phyloP scores from a whole-genome alignment of 2,113 vertebrate genomes.

The Chitala chitala region DNA sequence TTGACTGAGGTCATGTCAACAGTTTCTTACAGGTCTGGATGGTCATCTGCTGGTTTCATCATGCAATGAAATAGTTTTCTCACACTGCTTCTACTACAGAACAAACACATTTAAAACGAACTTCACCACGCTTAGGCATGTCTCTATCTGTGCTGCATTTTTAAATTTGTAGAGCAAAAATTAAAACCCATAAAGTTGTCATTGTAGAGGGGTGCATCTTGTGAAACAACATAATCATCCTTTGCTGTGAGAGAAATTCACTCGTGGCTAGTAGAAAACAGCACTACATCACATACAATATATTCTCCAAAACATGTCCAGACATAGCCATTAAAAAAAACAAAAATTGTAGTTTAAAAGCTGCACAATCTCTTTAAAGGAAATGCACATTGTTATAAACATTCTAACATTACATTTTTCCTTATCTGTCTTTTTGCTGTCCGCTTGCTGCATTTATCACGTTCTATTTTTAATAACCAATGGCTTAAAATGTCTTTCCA shows the following conservation, averaged over 20 bases:
- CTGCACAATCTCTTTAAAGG: too few species aligned
- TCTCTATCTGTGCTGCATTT: not conserved
- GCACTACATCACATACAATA: too few species aligned
- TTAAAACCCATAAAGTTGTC: not conserved
- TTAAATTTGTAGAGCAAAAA: not conserved
- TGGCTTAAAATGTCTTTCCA: not conserved
- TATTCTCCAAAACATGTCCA: too few species aligned
- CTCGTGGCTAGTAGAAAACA: too few species aligned
- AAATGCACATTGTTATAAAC: too few species aligned
- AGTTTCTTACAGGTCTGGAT: not conserved
- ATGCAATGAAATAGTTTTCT: not conserved
- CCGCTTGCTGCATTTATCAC: not conserved
- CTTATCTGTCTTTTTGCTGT: not conserved
- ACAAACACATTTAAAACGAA: too few species aligned
- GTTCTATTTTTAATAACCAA: slow-evolving; percentile 5
- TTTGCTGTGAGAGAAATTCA: too few species aligned
- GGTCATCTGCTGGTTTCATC: not conserved
- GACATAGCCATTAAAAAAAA: too few species aligned
- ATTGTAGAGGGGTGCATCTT: too few species aligned
- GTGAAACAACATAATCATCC: too few species aligned
- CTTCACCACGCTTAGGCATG: too few species aligned
- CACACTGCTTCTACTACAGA: not conserved
- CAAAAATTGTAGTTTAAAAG: too few species aligned
- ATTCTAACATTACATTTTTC: slow-evolving; percentile 1
- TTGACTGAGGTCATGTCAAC: not conserved